phyloP scores from a whole-genome alignment of 1,140 invertebrate genomes.

The Cyclina sinensis region DNA sequence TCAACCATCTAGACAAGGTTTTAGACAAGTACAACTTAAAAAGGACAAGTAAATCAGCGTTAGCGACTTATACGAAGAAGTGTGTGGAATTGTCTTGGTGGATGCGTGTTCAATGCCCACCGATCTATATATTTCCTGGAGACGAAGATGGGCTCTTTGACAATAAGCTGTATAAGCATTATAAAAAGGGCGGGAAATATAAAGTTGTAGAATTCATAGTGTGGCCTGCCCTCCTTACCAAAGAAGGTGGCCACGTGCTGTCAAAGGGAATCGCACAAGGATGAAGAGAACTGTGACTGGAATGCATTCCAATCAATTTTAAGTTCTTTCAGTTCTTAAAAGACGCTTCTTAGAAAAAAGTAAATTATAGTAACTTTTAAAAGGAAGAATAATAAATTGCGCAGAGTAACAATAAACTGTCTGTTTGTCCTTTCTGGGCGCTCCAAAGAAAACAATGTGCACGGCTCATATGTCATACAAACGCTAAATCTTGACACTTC shows the following conservation, averaged over 20 bases:
- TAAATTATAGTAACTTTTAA: too few relatives aligned
- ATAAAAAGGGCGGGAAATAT: slow-evolving; percentile 36
- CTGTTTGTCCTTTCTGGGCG: too few relatives aligned
- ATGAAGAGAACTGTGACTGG: too few relatives aligned
- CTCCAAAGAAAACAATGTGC: too few relatives aligned
- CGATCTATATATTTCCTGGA: background rate
- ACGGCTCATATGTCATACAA: too few relatives aligned
- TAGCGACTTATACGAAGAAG: background rate
- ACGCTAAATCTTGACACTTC: too few relatives aligned
- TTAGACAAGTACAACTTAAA: background rate
- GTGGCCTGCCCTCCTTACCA: slow-evolving; percentile 20
- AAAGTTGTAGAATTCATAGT: slow-evolving; percentile 30
- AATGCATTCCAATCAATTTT: too few relatives aligned
- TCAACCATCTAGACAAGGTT: background rate
- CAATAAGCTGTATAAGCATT: background rate
- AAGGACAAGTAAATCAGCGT: background rate
- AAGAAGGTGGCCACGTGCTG: slow-evolving; percentile 21
- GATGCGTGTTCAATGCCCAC: slow-evolving; percentile 54
- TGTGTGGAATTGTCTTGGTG: slow-evolving; percentile 32
- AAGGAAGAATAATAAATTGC: too few relatives aligned
- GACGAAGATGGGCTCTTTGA: background rate
- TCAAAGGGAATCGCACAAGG: slow-evolving; percentile 7
- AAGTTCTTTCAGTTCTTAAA: too few relatives aligned
- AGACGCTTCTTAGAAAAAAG: too few relatives aligned
- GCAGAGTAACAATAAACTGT: too few relatives aligned